A percentile compares a stretch with the other conserved stretches of the same genome.
Conservation (phyloP, 2,888 invertebrate genomes). For the Smittia sp. region DNA sequence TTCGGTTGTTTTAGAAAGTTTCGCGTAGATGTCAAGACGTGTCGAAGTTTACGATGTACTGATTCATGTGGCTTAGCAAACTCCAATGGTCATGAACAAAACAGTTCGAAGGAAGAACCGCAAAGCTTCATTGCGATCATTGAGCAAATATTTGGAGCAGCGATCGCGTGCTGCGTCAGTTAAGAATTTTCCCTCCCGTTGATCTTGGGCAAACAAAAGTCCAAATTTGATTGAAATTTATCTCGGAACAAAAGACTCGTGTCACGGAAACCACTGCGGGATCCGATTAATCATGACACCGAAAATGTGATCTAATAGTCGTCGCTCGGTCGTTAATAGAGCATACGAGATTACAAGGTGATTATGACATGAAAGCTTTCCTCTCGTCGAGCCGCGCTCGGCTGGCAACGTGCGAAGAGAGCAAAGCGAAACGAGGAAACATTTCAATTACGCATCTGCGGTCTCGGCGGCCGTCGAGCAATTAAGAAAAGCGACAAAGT, state of each 20-base stretch:
- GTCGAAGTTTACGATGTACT: no score
- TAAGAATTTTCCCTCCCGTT: no score
- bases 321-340: neutral
- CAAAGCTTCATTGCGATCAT: no score
- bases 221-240: neutral
- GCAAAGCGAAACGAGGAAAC: neutral
- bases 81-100: no score
- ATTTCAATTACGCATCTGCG: conserved; percentile 3
- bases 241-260: neutral
- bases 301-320: neutral
- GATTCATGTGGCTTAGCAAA: no score
- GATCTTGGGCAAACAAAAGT: no score
- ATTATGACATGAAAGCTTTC: neutral
- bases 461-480: neutral
- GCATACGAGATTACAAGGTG: neutral
- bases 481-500: neutral
- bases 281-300: neutral
- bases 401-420: neutral
- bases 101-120: no score
- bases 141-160: no score
- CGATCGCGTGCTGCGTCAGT: no score
- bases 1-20: neutral
- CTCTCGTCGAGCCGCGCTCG: neutral
- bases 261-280: neutral
- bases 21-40: neutral